phyloP scores from a whole-genome alignment of 2,888 invertebrate genomes.

The Barypeithes pellucidus region DNA sequence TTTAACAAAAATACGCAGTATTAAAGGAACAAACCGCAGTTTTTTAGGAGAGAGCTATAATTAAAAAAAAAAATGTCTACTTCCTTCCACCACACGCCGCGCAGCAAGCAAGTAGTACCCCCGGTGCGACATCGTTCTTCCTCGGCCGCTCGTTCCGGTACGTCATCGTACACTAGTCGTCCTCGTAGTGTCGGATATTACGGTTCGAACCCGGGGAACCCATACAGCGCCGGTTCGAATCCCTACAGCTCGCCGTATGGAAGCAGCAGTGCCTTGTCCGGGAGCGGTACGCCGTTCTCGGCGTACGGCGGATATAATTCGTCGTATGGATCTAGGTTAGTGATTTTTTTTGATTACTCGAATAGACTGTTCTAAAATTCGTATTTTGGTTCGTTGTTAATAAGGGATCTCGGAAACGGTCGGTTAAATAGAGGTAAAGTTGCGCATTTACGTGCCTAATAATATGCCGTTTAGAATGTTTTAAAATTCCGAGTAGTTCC shows the following conservation, averaged over 20 bases:
- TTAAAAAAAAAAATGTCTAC: slow-evolving; percentile 39
- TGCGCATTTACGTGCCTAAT: too few species aligned
- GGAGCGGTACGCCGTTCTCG: slow-evolving; percentile 31
- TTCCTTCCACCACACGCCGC: slow-evolving; percentile 59
- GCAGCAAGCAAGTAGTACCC: slow-evolving; percentile 64
- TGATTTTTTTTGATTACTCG: neutral
- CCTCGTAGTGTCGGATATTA: slow-evolving; percentile 65
- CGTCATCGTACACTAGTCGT: slow-evolving; percentile 61
- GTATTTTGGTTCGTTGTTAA: too few species aligned
- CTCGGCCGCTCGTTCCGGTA: slow-evolving; percentile 62
- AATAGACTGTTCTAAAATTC: slow-evolving; percentile 1
- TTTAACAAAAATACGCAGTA: too few species aligned
- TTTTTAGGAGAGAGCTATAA: too few species aligned
- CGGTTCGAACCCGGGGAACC: slow-evolving; percentile 63
- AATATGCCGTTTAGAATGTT: too few species aligned
- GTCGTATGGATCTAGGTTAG: slow-evolving; percentile 50
- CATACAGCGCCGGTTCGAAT: slow-evolving; percentile 59
- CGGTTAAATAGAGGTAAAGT: too few species aligned
- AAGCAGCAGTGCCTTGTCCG: neutral
- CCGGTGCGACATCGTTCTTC: slow-evolving; percentile 66
- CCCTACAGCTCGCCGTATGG: slow-evolving; percentile 62
- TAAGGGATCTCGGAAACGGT: too few species aligned
- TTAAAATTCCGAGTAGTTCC: too few species aligned
- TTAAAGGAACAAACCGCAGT: too few species aligned
- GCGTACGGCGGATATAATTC: slow-evolving; percentile 46